Percentiles rank a stretch among this genome's conserved stretches.
These are phyloP conservation scores for Salpingus planirostris DNA, from an alignment of 2,888 invertebrate genomes.

Conservation along the genomic window DNA sequence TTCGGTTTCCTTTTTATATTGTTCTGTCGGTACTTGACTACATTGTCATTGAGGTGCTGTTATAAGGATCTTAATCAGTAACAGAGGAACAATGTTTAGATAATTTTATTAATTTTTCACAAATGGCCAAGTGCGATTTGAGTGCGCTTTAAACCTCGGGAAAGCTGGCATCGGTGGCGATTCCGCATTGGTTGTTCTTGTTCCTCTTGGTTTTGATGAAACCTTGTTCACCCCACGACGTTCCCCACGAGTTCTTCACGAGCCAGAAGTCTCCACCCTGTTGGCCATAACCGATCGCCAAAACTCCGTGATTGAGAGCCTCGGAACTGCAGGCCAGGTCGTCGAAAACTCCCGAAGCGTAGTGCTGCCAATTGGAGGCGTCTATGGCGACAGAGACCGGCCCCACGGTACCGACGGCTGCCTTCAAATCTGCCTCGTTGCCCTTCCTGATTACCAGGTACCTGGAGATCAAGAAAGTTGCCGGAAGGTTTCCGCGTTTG, in stretches of 20 bases:
- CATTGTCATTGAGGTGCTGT: no score
- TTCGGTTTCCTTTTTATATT: no score
- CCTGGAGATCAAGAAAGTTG: constrained; percentile 61
- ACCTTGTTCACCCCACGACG: constrained; percentile 72
- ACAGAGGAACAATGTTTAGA: no score
- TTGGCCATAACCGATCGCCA: constrained; percentile 76
- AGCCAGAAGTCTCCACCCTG: constrained; percentile 71
- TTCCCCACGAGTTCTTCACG: constrained; percentile 81
- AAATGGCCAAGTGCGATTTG: no score
- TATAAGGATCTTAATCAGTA: no score
- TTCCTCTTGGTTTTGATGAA: constrained; percentile 86
- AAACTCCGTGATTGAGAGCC: constrained; percentile 75
- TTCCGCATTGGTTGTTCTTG: constrained; percentile 75
- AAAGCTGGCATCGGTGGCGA: constrained; percentile 75
- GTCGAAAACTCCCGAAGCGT: constrained; percentile 67
- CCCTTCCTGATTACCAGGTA: constrained; percentile 63
- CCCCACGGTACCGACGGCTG: constrained; percentile 62
- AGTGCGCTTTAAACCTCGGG: constrained; percentile 59
- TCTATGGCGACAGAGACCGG: constrained; percentile 84
- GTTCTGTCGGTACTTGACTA: no score
- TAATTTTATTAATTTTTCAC: no score
- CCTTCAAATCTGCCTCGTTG: constrained; percentile 61
- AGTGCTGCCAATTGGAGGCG: constrained; percentile 70
- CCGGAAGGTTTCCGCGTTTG: constrained; percentile 58
- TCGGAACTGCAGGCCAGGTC: constrained; percentile 66